Evolutionary conservation across 2,888 invertebrate genomes (phyloP).

Genomic region (Microchrysa polita): DNA sequence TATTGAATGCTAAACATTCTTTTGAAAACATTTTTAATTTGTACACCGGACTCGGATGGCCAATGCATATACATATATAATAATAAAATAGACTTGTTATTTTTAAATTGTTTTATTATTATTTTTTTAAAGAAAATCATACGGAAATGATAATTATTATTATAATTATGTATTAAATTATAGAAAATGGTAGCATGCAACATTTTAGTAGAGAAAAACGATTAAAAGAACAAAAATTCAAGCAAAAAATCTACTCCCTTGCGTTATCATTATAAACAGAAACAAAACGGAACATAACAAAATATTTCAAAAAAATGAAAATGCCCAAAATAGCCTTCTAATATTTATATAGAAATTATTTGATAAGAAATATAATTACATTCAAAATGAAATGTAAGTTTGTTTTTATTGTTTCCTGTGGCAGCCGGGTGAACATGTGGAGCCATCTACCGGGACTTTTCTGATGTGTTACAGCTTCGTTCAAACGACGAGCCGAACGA

Average conservation of each 20-base stretch:
- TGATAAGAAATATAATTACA: constrained; percentile 30
- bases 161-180: too few relatives aligned
- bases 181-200: background rate
- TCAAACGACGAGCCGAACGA: too few relatives aligned
- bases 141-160: background rate
- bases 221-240: background rate
- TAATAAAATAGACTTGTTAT: background rate
- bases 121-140: too few relatives aligned
- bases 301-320: background rate
- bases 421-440: too few relatives aligned
- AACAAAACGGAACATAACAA: background rate
- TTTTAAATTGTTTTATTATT: background rate
- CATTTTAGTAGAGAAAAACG: constrained; percentile 17
- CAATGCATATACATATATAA: constrained; percentile 21
- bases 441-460: too few relatives aligned
- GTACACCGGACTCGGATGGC: background rate
- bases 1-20: background rate
- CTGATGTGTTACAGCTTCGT: too few relatives aligned
- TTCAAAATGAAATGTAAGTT: background rate
- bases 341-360: constrained; percentile 41
- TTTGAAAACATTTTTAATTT: constrained; percentile 2
- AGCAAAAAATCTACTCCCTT: constrained; percentile 20
- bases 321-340: constrained; percentile 37
- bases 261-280: constrained; percentile 13
- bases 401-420: too few relatives aligned